Evolutionary conservation across 2,113 vertebrate species (phyloP), one percentile per base, ranked within the genome.

Genomic region (Neogale vison): DNA sequence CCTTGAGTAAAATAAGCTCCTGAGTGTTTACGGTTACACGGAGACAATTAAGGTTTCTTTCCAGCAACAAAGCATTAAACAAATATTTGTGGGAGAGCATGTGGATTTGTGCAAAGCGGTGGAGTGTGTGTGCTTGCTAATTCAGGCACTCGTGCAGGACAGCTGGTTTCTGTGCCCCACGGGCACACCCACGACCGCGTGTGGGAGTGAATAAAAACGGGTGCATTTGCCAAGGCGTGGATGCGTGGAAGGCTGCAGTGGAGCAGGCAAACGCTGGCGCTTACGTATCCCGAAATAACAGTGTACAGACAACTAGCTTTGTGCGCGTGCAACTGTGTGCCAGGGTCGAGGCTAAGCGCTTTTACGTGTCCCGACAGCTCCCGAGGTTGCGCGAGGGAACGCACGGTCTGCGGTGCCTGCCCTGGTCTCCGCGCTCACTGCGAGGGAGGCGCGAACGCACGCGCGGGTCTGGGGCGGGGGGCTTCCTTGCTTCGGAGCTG

Each of bases 71-170:
- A 26, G 6, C 81, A 17, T 67, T 88, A 21, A 77, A 50, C 69
- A 84, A 39, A 50, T n/a, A 39, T 14, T 31, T 18, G 71, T 39
- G 82, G 69, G 18, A 83, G 12, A 26, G 12, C 42, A 0, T 1
- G 5, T 34, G 82, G 61, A 15, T 74, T 45, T 45, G 72, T 55
- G 86, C 90, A 55, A 17, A 36, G 15, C 65, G 7, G 26, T 17
- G 13, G 21, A 39, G 7, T 21, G 47, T 9, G 13, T 21, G 72
- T 23, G 36, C 39, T 21, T 57, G 42, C 81, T 80, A n/a, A 31
- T 29, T 39, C 6, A 0, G 29, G 34, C 12, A 6, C 61, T n/a
- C 3, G 15, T 14, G n/a, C 36, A 0, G 4, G 23, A 45, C 20
- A 79, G 74, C 57, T 5, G 0, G 45, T 55, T 59, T 79, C 7